Evolutionary conservation across 2,113 vertebrate genomes (phyloP).

Genomic region (Forbesichthys agassizii): DNA sequence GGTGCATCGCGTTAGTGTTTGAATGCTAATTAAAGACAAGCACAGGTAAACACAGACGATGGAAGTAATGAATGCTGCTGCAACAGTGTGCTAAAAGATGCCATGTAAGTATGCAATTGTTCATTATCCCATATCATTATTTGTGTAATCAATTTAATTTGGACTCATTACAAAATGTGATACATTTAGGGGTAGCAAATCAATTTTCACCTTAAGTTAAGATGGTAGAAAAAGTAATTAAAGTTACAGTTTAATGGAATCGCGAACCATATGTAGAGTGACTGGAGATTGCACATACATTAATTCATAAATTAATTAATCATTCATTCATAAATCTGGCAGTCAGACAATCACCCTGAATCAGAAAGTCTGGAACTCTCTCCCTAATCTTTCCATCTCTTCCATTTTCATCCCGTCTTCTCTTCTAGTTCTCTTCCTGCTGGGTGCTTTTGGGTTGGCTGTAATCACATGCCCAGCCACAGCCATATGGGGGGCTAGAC

Average conservation of each 20-base stretch:
- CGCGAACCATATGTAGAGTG: slow-evolving; percentile 67
- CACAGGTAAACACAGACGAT: neutral
- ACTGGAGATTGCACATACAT: slow-evolving; percentile 68
- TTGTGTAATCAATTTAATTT: slow-evolving; percentile 59
- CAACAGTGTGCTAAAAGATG: slow-evolving; percentile 13
- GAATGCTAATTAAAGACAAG: neutral
- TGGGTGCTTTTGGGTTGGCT: neutral
- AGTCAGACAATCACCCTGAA: slow-evolving; percentile 52
- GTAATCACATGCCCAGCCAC: neutral
- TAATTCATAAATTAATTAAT: slow-evolving; percentile 69
- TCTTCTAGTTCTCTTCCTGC: slow-evolving; percentile 6
- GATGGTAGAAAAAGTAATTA: slow-evolving; percentile 69
- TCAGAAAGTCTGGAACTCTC: slow-evolving; percentile 50
- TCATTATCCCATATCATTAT: slow-evolving; percentile 56
- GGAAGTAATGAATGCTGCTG: neutral
- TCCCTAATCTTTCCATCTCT: neutral
- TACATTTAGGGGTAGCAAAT: slow-evolving; percentile 49
- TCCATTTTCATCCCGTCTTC: slow-evolving; percentile 17
- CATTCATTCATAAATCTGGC: slow-evolving; percentile 39
- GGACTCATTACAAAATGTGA: slow-evolving; percentile 54
- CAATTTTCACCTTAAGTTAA: slow-evolving; percentile 65
- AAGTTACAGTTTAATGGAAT: slow-evolving; percentile 71
- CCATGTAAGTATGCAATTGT: slow-evolving; percentile 42
- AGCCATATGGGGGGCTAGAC: too few species aligned
- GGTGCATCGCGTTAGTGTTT: too few species aligned